Evolutionary conservation across 2,113 vertebrate species (phyloP).

Genomic region (Rhinichthys klamathensis): DNA sequence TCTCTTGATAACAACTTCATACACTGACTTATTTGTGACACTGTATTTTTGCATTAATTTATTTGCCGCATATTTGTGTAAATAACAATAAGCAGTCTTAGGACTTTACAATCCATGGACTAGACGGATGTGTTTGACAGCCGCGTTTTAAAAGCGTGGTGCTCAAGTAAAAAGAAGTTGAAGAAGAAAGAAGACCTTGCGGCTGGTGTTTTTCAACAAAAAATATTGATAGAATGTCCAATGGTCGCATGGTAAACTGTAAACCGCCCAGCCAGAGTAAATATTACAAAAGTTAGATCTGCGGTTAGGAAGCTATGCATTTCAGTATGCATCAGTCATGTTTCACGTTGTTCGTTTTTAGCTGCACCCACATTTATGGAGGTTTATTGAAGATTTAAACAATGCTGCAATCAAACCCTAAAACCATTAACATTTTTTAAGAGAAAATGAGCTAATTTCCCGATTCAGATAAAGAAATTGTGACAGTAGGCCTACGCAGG

Average conservation of each 20-base stretch:
- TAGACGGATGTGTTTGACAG: too few species aligned
- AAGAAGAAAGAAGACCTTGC: too few species aligned
- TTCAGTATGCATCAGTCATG: neutral
- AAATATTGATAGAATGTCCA: neutral
- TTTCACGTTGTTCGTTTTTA: neutral
- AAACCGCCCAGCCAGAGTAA: neutral
- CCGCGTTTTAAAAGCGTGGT: too few species aligned
- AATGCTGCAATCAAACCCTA: conserved; percentile 10
- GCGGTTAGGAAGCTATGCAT: too few species aligned
- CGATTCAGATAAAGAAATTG: conserved; percentile 69
- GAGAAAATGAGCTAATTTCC: conserved; percentile 66
- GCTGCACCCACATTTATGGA: neutral
- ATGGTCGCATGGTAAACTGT: neutral
- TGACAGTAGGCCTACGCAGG: conserved; percentile 61
- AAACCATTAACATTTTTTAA: neutral
- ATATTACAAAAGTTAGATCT: neutral
- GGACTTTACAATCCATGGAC: too few species aligned
- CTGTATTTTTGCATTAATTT: too few species aligned
- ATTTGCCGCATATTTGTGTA: too few species aligned
- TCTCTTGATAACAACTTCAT: neutral
- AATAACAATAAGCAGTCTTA: too few species aligned
- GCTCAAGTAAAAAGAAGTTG: too few species aligned
- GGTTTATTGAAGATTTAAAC: neutral
- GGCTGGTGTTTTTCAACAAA: too few species aligned
- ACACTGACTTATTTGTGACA: too few species aligned